These are phyloP conservation scores for Pangasius djambal DNA, from an alignment of 2,797 vertebrate species.

Conservation along the genomic window DNA sequence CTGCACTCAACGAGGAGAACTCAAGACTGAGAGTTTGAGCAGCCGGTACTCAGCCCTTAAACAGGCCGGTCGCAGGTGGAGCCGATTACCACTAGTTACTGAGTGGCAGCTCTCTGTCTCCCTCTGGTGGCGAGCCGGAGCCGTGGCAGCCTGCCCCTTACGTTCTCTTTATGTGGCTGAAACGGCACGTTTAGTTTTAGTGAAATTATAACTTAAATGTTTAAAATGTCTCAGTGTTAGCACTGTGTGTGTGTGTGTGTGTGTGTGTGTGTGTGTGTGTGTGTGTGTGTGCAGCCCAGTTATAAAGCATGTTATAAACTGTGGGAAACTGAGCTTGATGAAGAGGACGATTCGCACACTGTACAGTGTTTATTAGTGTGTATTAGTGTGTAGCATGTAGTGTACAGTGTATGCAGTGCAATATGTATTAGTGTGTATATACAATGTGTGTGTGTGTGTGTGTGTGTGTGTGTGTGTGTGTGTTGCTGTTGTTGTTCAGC, in stretches of 20 bases:
- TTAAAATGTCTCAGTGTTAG: too few species aligned
- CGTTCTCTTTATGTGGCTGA: not conserved
- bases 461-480: constrained; percentile 41
- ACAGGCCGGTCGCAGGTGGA: not conserved
- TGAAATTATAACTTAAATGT: constrained; percentile 5
- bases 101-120: not conserved
- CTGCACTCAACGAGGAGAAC: not conserved
- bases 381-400: too few species aligned
- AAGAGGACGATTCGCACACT: not conserved
- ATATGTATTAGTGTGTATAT: constrained; percentile 6
- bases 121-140: not conserved
- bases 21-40: not conserved
- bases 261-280: not conserved
- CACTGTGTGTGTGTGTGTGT: constrained; percentile 20
- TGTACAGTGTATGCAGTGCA: too few species aligned
- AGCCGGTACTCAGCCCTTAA: not conserved
- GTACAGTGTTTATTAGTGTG: constrained; percentile 29
- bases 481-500: not conserved
- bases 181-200: not conserved
- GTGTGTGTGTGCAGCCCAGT: constrained; percentile 6
- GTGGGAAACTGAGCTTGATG: too few species aligned
- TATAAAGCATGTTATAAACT: too few species aligned
- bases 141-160: not conserved
- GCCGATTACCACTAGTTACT: too few species aligned
- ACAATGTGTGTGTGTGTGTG: not conserved